Conservation (phyloP, 2,797 vertebrate species). For the Rhincodon typus region DNA sequence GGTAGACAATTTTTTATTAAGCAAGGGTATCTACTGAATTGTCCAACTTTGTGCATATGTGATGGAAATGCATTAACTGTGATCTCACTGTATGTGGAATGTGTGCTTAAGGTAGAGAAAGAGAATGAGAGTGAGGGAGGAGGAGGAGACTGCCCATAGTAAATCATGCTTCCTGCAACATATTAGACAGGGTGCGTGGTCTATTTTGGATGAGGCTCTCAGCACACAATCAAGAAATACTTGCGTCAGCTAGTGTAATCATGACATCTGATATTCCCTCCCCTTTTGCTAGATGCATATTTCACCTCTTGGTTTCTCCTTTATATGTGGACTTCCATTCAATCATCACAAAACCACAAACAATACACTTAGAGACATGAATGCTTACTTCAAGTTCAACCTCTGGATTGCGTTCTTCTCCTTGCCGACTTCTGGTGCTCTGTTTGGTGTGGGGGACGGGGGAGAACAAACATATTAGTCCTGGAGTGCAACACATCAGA, state of each 20-base stretch:
- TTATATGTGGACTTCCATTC: not conserved
- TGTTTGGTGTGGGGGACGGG: slow-evolving; percentile 45
- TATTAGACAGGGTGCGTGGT: not conserved
- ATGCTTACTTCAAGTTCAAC: slow-evolving; percentile 86
- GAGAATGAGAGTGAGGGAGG: too few relatives aligned
- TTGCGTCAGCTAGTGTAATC: not conserved
- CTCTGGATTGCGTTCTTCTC: slow-evolving; percentile 90
- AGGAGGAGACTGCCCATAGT: not conserved
- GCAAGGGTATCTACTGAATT: too few relatives aligned
- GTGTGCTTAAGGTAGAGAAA: too few relatives aligned
- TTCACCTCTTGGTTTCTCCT: not conserved
- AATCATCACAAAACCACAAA: not conserved
- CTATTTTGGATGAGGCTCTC: not conserved
- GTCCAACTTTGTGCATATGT: too few relatives aligned
- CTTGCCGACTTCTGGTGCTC: slow-evolving; percentile 95
- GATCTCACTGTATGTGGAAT: too few relatives aligned
- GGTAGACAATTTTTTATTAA: too few relatives aligned
- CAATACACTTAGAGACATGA: not conserved
- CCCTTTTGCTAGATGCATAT: not conserved
- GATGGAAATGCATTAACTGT: too few relatives aligned
- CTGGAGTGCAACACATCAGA: not conserved
- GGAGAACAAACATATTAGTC: slow-evolving; percentile 39
- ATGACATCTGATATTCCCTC: not conserved
- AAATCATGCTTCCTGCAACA: not conserved
- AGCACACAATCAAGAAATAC: not conserved